phyloP scores from a whole-genome alignment of 2,888 invertebrate species.

The Spilosoma lubricipeda region DNA sequence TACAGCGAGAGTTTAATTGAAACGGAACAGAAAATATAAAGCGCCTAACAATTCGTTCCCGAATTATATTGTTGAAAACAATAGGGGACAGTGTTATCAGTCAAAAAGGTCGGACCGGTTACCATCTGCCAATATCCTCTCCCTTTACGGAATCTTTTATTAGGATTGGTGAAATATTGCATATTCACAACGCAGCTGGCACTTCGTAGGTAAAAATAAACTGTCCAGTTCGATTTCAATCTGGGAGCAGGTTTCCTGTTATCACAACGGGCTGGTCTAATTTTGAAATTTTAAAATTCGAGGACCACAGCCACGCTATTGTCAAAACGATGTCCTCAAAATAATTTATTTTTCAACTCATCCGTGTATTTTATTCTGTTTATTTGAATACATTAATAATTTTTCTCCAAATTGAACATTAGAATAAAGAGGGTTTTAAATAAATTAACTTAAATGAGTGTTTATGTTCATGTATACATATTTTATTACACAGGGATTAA shows the following conservation, averaged over 20 bases:
- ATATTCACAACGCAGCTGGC: slow-evolving; percentile 70
- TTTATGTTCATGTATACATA: not conserved
- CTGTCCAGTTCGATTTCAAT: slow-evolving; percentile 59
- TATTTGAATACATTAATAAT: not conserved
- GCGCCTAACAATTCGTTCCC: slow-evolving; percentile 11
- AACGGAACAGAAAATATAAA: slow-evolving; percentile 9
- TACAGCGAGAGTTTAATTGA: not conserved
- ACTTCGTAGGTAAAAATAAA: slow-evolving; percentile 57
- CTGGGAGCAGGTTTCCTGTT: slow-evolving; percentile 40
- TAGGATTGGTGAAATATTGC: slow-evolving; percentile 72
- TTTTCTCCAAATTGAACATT: not conserved
- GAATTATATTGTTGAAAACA: slow-evolving; percentile 38
- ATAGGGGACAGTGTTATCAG: slow-evolving; percentile 39
- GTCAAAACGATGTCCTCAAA: slow-evolving; percentile 13
- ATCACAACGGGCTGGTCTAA: slow-evolving; percentile 42
- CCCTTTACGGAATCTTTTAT: slow-evolving; percentile 64
- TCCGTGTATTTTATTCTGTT: not conserved
- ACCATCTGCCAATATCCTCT: slow-evolving; percentile 58
- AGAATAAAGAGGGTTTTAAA: not conserved
- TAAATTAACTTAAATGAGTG: not conserved
- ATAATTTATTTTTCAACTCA: slow-evolving; percentile 24
- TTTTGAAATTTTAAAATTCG: slow-evolving; percentile 31
- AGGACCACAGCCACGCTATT: slow-evolving; percentile 8
- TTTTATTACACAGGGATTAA: not conserved
- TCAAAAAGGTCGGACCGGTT: slow-evolving; percentile 38